Evolutionary conservation across 2,888 invertebrate species (phyloP).

Genomic region (Cryptosula pallasiana): DNA sequence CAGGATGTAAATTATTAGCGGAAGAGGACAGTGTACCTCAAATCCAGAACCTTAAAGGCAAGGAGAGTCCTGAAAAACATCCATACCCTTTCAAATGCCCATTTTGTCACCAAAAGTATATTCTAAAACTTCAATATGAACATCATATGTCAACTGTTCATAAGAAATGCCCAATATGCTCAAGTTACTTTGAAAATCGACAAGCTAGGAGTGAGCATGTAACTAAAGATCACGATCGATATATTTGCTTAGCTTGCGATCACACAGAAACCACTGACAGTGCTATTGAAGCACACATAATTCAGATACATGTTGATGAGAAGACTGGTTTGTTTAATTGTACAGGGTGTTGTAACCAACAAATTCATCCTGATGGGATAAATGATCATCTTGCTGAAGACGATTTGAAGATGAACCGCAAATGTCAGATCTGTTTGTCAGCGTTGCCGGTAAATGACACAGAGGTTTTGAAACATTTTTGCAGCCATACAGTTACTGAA

Average conservation of each 20-base stretch:
- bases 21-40: not conserved
- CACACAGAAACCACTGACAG: not conserved
- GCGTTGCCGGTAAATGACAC: not conserved
- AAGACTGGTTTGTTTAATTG: constrained; percentile 8
- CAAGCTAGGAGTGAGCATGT: not conserved
- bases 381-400: not conserved
- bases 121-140: not conserved
- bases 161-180: constrained; percentile 6
- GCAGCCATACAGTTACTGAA: not conserved
- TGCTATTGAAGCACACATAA: not conserved
- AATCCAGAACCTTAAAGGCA: not conserved
- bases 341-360: not conserved
- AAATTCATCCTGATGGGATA: not conserved
- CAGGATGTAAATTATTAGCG: no score
- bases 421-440: not conserved
- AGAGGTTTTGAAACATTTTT: not conserved
- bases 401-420: not conserved
- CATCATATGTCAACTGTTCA: not conserved
- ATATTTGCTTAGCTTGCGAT: constrained; percentile 21
- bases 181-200: not conserved
- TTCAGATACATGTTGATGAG: not conserved
- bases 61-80: not conserved
- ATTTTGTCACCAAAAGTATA: not conserved
- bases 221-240: not conserved
- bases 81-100: not conserved